Evolutionary conservation across 2,888 invertebrate species (phyloP), one percentile per base, ranked within the genome.

Genomic region (Metopia argyrocephala): DNA sequence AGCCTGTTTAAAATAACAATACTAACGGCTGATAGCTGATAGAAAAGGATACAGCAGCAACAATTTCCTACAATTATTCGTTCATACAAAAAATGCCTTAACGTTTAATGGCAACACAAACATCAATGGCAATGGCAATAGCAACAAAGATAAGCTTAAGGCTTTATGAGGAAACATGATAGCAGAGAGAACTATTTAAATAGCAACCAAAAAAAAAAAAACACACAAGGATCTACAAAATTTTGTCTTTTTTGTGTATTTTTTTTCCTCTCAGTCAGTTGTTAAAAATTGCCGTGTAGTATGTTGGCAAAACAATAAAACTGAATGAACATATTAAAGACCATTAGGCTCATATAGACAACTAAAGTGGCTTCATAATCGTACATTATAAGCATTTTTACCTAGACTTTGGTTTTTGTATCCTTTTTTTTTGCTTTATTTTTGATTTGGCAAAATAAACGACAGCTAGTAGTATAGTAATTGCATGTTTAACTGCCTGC

Each of bases 271-370:
- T n/a, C n/a, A n/a, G 87, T 84, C 88, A 81, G 79, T 79, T 79
- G 79, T 69, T 78, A 71, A 83, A 79, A 82, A 82, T 79, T 79
- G 71, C 75, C 68, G 59, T 59, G 57, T n/a, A n/a, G n/a, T 62
- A 59, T 23, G 31, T 65, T 66, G 59, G 74, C 74, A 78, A 66
- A 74, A 79, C 79, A 82, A 82, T 78, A 82, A 82, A 82, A 73
- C 62, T 65, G 76, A 79, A 79, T 78, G 68, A 78, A 78, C 83
- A 87, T 87, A 87, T 86, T 88, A 89, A 87, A 89, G 89, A 86
- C 89, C 89, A 89, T 89, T 89, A 89, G 89, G 89, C 89, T 89
- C 89, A 88, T 89, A 89, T 88, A 89, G 89, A 89, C 89, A 89
- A 89, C 88, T 87, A 89, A 89, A 89, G 90, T 89, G 90, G 89